phyloP scores from a whole-genome alignment of 2,888 invertebrate genomes.

The Pollenia amentaria region DNA sequence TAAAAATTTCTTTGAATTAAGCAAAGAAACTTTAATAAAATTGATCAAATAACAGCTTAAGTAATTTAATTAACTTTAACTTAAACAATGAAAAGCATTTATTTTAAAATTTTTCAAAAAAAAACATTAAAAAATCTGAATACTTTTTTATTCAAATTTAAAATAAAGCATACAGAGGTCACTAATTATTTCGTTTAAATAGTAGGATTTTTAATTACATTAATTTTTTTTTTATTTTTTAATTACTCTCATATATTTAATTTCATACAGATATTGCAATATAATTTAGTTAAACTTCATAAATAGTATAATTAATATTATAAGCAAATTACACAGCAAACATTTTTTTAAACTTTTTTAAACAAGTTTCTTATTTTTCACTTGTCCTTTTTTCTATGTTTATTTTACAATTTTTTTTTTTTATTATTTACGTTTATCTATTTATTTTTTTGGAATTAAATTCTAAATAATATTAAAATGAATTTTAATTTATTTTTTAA shows the following conservation, averaged over 20 bases:
- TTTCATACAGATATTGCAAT: slow-evolving; percentile 67
- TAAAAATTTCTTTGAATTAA: slow-evolving; percentile 43
- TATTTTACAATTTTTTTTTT: slow-evolving; percentile 48
- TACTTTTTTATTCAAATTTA: background rate
- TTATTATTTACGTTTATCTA: slow-evolving; percentile 37
- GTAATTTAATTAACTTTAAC: slow-evolving; percentile 45
- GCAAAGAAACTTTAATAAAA: slow-evolving; percentile 43
- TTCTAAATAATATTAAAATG: slow-evolving; percentile 57
- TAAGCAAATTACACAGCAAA: slow-evolving; percentile 35
- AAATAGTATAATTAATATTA: slow-evolving; percentile 35
- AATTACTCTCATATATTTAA: slow-evolving; percentile 36
- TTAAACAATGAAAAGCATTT: slow-evolving; percentile 67
- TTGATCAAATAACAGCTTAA: slow-evolving; percentile 51
- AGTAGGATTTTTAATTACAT: slow-evolving; percentile 50
- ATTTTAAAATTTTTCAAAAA: slow-evolving; percentile 38
- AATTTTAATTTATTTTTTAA: slow-evolving; percentile 63
- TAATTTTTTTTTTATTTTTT: slow-evolving; percentile 35
- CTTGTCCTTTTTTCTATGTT: slow-evolving; percentile 81
- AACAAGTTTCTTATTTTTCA: slow-evolving; percentile 71
- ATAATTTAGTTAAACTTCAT: slow-evolving; percentile 72
- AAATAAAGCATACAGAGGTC: slow-evolving; percentile 33
- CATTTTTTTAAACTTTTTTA: slow-evolving; percentile 9
- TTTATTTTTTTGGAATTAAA: slow-evolving; percentile 70
- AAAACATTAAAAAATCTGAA: background rate
- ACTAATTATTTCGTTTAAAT: slow-evolving; percentile 21